A percentile compares a stretch with the other conserved stretches of the same genome.
Conservation (phyloP, 2,797 vertebrate species). For the Enteromius anoplus region DNA sequence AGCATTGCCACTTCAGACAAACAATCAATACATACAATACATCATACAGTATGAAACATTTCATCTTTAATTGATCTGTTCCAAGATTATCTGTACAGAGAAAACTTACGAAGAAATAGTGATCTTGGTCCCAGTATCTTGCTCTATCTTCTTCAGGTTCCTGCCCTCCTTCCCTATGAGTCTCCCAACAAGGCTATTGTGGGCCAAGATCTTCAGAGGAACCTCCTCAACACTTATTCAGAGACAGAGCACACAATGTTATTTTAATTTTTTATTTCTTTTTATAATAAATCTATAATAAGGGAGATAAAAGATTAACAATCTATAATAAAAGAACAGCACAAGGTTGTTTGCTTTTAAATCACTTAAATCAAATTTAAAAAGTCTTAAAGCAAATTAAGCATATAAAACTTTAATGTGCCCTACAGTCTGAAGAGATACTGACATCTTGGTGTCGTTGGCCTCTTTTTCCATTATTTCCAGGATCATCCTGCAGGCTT, state of each 20-base stretch:
- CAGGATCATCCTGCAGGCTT: conserved; percentile 94
- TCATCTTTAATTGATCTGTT: neutral
- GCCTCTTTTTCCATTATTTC: conserved; percentile 97
- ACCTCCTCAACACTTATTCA: conserved; percentile 86
- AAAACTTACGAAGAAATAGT: conserved; percentile 91
- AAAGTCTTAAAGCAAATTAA: conserved; percentile 10
- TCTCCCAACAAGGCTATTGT: conserved; percentile 93
- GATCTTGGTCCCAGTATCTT: conserved; percentile 95
- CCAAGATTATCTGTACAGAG: neutral
- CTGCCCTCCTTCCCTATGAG: conserved; percentile 96
- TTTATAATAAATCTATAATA: too few species aligned
- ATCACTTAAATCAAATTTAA: too few species aligned
- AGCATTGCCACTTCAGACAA: neutral
- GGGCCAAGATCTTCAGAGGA: conserved; percentile 93
- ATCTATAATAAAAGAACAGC: neutral
- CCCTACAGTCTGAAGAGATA: conserved; percentile 42
- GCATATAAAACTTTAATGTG: neutral
- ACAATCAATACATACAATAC: neutral
- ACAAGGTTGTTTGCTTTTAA: neutral
- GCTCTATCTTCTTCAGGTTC: conserved; percentile 97
- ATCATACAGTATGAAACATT: neutral
- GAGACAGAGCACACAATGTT: neutral
- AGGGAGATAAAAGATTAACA: too few species aligned
- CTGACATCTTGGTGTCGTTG: conserved; percentile 93
- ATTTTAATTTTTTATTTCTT: neutral